A percentile compares a stretch with the other conserved stretches of the same genome.
phyloP scores from a whole-genome alignment of 1,140 invertebrate species.

The Gryon sp. region DNA sequence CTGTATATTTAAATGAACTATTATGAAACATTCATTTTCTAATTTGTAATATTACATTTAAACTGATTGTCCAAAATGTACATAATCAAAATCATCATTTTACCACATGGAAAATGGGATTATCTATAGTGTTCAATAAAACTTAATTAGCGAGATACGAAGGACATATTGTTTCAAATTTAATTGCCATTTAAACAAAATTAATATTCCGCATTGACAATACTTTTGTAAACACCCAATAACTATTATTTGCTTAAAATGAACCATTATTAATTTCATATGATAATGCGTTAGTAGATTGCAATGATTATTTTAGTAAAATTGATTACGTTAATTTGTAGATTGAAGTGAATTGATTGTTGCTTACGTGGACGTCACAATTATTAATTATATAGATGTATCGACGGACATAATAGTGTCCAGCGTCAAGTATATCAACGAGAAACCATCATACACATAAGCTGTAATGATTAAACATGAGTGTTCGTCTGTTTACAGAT shows the following conservation, averaged over 20 bases:
- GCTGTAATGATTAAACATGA: conserved; percentile 24
- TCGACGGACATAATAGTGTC: conserved; percentile 5
- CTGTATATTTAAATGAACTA: too few species aligned
- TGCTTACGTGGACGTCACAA: conserved; percentile 8
- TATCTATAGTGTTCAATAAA: too few species aligned
- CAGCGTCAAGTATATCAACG: conserved; percentile 19
- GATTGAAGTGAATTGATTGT: conserved; percentile 22
- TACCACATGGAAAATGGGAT: too few species aligned
- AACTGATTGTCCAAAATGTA: too few species aligned
- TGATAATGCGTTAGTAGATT: background rate
- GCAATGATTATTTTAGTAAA: conserved; percentile 26
- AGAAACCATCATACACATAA: conserved; percentile 11
- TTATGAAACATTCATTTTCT: too few species aligned
- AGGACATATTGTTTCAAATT: too few species aligned
- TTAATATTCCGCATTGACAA: conserved; percentile 1
- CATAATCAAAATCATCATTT: too few species aligned
- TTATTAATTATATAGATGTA: conserved; percentile 37
- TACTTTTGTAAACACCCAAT: conserved; percentile 1
- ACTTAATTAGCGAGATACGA: too few species aligned
- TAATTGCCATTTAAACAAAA: too few species aligned
- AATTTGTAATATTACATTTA: too few species aligned
- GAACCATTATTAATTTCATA: conserved; percentile 8
- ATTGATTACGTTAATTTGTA: conserved; percentile 30
- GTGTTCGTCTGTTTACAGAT: conserved; percentile 11
- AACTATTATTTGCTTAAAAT: background rate